These are phyloP conservation scores for Acleris literana DNA, from an alignment of 2,888 invertebrate genomes.

Conservation along the genomic window DNA sequence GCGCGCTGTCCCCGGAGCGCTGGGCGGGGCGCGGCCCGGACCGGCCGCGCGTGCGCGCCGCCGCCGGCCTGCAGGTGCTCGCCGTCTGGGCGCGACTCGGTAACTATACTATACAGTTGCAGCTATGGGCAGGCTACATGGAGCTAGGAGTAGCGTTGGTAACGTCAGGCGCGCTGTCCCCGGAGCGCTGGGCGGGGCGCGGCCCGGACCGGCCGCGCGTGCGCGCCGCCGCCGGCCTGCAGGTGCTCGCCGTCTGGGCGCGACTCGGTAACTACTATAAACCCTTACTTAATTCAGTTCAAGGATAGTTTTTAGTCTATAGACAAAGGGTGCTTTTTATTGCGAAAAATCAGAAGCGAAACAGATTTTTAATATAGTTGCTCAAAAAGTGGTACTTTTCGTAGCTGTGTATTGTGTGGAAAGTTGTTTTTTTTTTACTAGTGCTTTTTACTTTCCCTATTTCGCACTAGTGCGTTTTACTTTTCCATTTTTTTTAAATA, in stretches of 20 bases:
- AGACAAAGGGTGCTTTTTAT: no score
- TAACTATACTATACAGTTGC: conserved; percentile 48
- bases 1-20: conserved; percentile 69
- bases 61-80: conserved; percentile 95
- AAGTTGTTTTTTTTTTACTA: no score
- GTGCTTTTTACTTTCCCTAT: no score
- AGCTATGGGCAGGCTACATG: conserved; percentile 83
- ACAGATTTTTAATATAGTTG: no score
- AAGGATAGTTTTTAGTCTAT: no score
- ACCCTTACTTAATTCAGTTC: no score
- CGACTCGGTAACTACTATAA: conserved; percentile 86
- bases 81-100: conserved; percentile 96
- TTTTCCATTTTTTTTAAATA: no score
- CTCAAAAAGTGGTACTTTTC: no score
- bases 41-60: conserved; percentile 91
- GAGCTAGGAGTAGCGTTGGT: conserved; percentile 76
- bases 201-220: conserved; percentile 86
- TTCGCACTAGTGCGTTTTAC: no score
- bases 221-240: conserved; percentile 96
- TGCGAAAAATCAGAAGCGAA: no score
- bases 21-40: conserved; percentile 76
- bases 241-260: conserved; percentile 96
- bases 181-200: conserved; percentile 74
- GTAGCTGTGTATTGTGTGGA: no score
- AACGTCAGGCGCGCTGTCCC: conserved; percentile 68